Conservation (phyloP, 2,113 vertebrate species). For the Pollimyrus isidori region DNA sequence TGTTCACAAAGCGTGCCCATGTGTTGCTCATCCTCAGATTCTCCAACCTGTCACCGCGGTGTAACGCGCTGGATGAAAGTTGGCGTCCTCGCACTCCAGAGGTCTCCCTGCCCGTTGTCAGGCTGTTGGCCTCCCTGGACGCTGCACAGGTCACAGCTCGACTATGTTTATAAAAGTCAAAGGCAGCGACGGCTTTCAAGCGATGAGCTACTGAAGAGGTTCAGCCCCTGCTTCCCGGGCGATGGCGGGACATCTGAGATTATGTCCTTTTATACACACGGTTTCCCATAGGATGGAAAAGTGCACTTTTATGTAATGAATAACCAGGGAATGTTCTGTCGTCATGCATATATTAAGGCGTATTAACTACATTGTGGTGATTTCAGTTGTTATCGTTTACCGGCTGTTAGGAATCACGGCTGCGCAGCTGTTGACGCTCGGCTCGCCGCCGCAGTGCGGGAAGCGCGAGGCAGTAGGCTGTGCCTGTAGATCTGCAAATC, state of each 20-base stretch:
- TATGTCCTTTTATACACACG: background rate
- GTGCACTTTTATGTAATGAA: background rate
- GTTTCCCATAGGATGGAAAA: background rate
- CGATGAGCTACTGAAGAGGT: background rate
- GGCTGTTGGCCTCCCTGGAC: background rate
- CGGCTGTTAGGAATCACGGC: background rate
- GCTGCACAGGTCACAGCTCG: background rate
- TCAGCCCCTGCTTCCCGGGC: background rate
- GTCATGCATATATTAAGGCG: background rate
- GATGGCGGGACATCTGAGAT: background rate
- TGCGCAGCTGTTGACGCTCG: background rate
- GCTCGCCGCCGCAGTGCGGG: background rate
- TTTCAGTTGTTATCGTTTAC: background rate
- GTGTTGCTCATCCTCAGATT: background rate
- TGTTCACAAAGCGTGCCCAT: background rate
- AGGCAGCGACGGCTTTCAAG: background rate
- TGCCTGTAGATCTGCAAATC: background rate
- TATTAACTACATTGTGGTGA: background rate
- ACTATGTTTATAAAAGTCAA: background rate
- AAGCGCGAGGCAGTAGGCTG: background rate
- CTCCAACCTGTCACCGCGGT: background rate
- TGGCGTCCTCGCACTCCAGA: background rate
- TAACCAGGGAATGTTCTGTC: background rate
- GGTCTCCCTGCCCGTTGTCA: background rate
- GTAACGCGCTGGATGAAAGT: background rate